Evolutionary conservation across 2,797 vertebrate species (phyloP), one percentile per base, ranked within the genome.

Genomic region (Emydoidea blandingii): DNA sequence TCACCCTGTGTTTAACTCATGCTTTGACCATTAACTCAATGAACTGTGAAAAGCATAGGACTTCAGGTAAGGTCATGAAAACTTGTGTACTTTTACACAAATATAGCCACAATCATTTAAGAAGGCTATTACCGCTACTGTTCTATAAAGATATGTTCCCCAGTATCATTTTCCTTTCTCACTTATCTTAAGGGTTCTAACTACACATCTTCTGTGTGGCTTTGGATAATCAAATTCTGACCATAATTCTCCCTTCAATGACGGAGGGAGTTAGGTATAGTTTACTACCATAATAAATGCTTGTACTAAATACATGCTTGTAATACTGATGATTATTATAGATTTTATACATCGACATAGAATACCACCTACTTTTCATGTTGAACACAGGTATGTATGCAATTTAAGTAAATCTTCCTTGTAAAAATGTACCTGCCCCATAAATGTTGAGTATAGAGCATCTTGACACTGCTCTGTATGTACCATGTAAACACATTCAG

Each of bases 81-180:
- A 0, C 72, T 11, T 0, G 0, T 72, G 21, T 78, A 19, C 80
- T 52, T 62, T 81, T 41, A 79, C 85, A 83, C 11, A 59, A 62
- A 91, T 5, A 65, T 1, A 89, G 50, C 5, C 21, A 84, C 54
- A 90, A 91, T 83, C 1, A 1, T n/a, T 68, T 37, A 68, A 65
- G 34, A 68, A 68, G 65, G 65, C 65, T n/a, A 68, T 19, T 41
- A 8, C 54, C 79, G 15, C 9, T 83, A 18, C 41, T 91, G 68
- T 7, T 56, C 18, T 4, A 37, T 50, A 68, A 83, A 59, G 12
- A 11, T 74, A 74, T 83, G 87, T 94, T 54, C 7, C 54, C 29
- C 72, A 25, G 37, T 10, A 47, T 90, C 16, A 18, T n/a, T n/a
- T 7, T 72, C 12, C 1, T 2, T 41, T 84, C 80, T 85, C 34